Percentiles rank a stretch among this genome's conserved stretches.
Evolutionary conservation across 92 coral and sea anemone species (phyloP).

Genomic region (Epizoanthus ramosus): DNA sequence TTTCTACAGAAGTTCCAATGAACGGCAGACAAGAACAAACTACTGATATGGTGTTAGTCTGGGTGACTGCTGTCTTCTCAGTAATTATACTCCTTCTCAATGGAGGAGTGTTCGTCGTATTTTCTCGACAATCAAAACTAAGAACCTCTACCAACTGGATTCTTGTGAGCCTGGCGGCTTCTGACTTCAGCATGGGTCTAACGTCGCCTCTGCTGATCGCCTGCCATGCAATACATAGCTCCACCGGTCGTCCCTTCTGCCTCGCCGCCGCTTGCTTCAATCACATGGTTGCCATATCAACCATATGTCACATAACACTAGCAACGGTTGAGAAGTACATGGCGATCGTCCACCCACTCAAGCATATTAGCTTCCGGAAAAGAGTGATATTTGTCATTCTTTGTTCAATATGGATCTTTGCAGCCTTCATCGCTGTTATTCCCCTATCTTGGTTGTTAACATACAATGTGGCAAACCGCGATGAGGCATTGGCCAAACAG

Average conservation of each 20-base stretch:
- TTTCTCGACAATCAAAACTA: conserved; percentile 30
- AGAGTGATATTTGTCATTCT: conserved; percentile 42
- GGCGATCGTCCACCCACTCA: conserved; percentile 74
- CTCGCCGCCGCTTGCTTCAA: conserved; percentile 16
- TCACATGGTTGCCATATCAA: conserved; percentile 53
- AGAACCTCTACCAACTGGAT: conserved; percentile 40
- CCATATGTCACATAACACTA: conserved; percentile 71
- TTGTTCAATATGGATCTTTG: conserved; percentile 62
- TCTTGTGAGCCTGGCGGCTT: conserved; percentile 28
- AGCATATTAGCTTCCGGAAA: conserved; percentile 64
- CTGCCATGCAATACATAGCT: background rate
- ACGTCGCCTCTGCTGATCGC: conserved; percentile 17
- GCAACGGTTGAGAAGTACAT: conserved; percentile 79
- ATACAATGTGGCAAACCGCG: background rate
- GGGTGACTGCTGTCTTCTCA: conserved; percentile 1
- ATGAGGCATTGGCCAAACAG: conserved; percentile 39
- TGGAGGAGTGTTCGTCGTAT: conserved; percentile 28
- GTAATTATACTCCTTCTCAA: conserved; percentile 9
- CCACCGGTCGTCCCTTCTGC: conserved; percentile 1
- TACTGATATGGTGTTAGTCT: background rate
- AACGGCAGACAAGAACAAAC: too few species aligned
- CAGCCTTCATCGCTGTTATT: conserved; percentile 57
- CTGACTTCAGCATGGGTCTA: conserved; percentile 30
- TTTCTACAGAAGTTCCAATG: too few species aligned
- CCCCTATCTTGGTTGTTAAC: conserved; percentile 59